phyloP scores from a whole-genome alignment of 35 echinoderm and acorn worm species.

The Nesometra sesokonis region DNA sequence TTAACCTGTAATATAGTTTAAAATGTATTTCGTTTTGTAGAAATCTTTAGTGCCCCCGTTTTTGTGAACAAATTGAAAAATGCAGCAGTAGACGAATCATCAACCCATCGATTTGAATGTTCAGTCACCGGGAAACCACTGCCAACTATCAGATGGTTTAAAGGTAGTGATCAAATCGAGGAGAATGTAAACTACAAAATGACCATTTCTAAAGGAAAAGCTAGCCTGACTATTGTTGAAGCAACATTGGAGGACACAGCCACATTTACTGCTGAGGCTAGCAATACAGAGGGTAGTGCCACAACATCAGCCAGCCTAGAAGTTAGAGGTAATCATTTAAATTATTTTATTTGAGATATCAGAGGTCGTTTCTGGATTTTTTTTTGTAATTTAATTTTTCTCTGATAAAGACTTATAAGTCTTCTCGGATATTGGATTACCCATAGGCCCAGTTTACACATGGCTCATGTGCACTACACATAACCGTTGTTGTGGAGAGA shows the following conservation, averaged over 20 bases:
- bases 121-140: conserved; percentile 54
- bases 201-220: background rate
- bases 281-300: background rate
- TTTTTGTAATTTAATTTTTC: no score
- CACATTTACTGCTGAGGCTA: conserved; percentile 1
- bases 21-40: background rate
- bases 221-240: conserved; percentile 1
- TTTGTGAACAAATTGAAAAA: conserved; percentile 66
- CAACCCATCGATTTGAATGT: conserved; percentile 60
- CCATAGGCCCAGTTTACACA: no score
- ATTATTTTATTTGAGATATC: background rate
- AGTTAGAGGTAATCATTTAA: background rate
- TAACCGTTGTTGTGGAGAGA: no score
- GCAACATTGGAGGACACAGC: background rate
- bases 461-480: no score
- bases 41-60: conserved; percentile 22
- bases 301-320: conserved; percentile 2
- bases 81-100: conserved; percentile 54
- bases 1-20: no score
- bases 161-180: conserved; percentile 58
- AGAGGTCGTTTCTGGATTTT: background rate
- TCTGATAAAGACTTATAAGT: no score
- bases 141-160: conserved; percentile 74
- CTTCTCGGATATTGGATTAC: no score
- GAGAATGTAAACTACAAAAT: conserved; percentile 77